These are phyloP conservation scores for Phataginus tetradactyla DNA, from an alignment of 2,797 vertebrate species.

Conservation along the genomic window DNA sequence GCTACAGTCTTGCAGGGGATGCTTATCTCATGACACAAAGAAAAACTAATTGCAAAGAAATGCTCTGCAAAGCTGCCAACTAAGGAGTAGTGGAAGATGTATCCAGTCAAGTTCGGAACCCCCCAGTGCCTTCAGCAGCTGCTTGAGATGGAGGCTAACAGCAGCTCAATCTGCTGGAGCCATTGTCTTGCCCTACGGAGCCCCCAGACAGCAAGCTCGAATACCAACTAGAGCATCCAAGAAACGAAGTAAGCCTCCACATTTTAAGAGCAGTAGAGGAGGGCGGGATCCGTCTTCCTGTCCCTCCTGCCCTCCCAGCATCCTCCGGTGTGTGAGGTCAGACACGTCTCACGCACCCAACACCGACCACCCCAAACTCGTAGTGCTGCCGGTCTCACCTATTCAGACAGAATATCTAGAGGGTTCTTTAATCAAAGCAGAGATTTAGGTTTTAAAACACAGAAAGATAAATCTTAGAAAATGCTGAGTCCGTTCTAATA, in stretches of 20 bases:
- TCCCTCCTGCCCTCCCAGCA: not conserved
- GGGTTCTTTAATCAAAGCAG: not conserved
- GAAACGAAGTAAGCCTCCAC: not conserved
- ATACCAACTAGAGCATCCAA: not conserved
- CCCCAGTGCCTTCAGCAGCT: not conserved
- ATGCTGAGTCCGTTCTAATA: not conserved
- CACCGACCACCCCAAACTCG: not conserved
- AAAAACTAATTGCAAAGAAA: not conserved
- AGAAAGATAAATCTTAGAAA: not conserved
- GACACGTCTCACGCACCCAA: not conserved
- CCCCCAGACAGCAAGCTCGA: not conserved
- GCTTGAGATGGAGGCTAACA: not conserved
- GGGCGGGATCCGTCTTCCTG: no score
- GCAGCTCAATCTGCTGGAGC: not conserved
- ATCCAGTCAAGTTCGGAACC: not conserved
- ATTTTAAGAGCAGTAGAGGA: not conserved
- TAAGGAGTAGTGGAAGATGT: not conserved
- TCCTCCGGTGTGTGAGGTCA: not conserved
- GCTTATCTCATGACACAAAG: not conserved
- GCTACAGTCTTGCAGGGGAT: not conserved
- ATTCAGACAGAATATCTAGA: not conserved
- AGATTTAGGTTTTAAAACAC: constrained; percentile 28
- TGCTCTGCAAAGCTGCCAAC: not conserved
- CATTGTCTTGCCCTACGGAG: not conserved
- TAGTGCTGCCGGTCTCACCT: not conserved